Evolutionary conservation across 2,888 invertebrate species (phyloP), one percentile per base, ranked within the genome.

Genomic region (Galeruca laticollis): DNA sequence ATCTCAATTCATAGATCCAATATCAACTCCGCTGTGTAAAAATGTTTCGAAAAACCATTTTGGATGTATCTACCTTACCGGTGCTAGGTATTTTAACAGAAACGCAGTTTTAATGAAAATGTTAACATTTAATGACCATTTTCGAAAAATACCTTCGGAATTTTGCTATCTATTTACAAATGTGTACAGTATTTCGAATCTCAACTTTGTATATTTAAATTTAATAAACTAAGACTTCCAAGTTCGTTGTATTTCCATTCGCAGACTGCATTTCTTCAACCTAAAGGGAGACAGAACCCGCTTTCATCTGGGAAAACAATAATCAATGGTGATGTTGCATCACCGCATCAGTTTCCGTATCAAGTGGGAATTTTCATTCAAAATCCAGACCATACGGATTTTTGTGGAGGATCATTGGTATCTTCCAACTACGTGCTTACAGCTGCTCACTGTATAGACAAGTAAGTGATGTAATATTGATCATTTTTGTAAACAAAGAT

Each of bases 351-450:
- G 15, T 73, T 70, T 52, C 75, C 75, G 0, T 77, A 76, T 54
- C 75, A 76, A 70, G 75, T 74, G 26, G 78, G 74, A 4, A 62
- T 78, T 18, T 74, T 73, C 43, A 67, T 73, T 1, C 67, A 73
- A 15, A 60, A 64, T 3, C 60, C 68, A 1, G n/a, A 31, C 4
- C 51, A 65, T 1, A 69, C 68, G 3, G 68, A 71, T 21, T 78
- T 78, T 33, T 78, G 78, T 66, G 78, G 78, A 10, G 78, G 76
- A 10, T 75, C 75, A 13, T 63, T 78, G 15, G 70, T 78, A 13
- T 73, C 72, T 31, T 9, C 37, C 0, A 71, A 75, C 60, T 77
- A 71, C 60, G 70, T 78, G 49, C 65, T 78, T 54, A 78, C 77
- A 13, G 77, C 78, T 13, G 78, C 76, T 10, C 78, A 78, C 52